Conservation (phyloP, 2,888 invertebrate genomes). For the Eupithecia dodoneata region DNA sequence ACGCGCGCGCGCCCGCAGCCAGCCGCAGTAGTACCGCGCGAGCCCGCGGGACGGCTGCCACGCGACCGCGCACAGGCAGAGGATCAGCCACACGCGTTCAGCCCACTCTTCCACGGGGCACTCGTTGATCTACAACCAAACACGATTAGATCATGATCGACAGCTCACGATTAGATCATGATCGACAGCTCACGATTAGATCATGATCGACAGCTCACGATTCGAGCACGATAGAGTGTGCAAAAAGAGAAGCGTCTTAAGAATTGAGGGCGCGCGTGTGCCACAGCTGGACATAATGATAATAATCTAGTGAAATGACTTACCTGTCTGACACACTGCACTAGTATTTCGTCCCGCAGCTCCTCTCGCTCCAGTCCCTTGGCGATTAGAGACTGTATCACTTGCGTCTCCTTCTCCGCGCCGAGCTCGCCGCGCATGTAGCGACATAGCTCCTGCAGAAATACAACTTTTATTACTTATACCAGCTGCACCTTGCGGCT, state of each 20-base stretch:
- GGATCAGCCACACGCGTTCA: constrained; percentile 93
- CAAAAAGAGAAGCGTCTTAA: too few relatives aligned
- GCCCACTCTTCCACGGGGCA: constrained; percentile 94
- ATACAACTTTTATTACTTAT: neutral
- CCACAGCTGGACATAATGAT: too few relatives aligned
- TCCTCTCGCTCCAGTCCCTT: constrained; percentile 96
- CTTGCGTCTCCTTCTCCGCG: constrained; percentile 90
- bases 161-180: too few relatives aligned
- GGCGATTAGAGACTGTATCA: constrained; percentile 93
- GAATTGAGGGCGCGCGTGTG: too few relatives aligned
- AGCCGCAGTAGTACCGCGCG: constrained; percentile 89
- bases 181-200: too few relatives aligned
- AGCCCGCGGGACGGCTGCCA: constrained; percentile 95
- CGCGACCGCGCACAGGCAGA: constrained; percentile 95
- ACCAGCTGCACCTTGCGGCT: too few relatives aligned
- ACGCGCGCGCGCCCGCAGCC: constrained; percentile 70
- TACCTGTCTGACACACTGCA: constrained; percentile 93
- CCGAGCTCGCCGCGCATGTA: constrained; percentile 95
- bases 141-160: too few relatives aligned
- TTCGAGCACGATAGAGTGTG: too few relatives aligned
- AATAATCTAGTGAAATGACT: too few relatives aligned
- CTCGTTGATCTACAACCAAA: constrained; percentile 85
- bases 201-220: too few relatives aligned
- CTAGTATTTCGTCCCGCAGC: constrained; percentile 94
- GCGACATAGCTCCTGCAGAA: constrained; percentile 91